Evolutionary conservation across 2,797 vertebrate genomes (phyloP).

Genomic region (Gambelia wislizenii): DNA sequence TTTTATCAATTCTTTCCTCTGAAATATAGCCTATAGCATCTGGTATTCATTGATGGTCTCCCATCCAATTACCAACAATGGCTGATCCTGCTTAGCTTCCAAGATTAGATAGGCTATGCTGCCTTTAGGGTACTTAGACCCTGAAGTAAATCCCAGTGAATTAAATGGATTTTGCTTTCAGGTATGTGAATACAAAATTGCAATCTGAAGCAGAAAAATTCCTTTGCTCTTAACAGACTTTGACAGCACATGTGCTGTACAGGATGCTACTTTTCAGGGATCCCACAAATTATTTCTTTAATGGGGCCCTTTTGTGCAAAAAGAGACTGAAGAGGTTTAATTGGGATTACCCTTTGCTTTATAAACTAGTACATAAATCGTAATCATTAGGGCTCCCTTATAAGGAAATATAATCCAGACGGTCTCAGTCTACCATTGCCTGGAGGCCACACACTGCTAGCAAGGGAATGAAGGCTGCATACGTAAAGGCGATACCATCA

Average conservation of each 20-base stretch:
- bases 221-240: background rate
- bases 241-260: background rate
- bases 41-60: too few relatives aligned
- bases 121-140: too few relatives aligned
- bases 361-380: conserved; percentile 46
- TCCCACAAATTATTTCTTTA: conserved; percentile 1
- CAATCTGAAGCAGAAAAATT: background rate
- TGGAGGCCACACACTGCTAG: conserved; percentile 11
- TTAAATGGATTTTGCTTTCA: background rate
- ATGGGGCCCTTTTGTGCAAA: conserved; percentile 18
- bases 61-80: too few relatives aligned
- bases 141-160: background rate
- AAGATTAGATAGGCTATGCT: too few relatives aligned
- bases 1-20: too few relatives aligned
- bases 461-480: conserved; percentile 40
- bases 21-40: too few relatives aligned
- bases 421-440: conserved; percentile 31
- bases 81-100: too few relatives aligned
- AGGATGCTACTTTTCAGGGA: conserved; percentile 1
- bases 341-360: conserved; percentile 49
- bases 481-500: conserved; percentile 56
- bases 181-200: background rate
- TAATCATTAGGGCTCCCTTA: conserved; percentile 39
- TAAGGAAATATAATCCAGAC: conserved; percentile 16
- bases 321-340: conserved; percentile 29